Conservation (phyloP, 1,140 invertebrate genomes). For the Octopus bimaculoides region DNA sequence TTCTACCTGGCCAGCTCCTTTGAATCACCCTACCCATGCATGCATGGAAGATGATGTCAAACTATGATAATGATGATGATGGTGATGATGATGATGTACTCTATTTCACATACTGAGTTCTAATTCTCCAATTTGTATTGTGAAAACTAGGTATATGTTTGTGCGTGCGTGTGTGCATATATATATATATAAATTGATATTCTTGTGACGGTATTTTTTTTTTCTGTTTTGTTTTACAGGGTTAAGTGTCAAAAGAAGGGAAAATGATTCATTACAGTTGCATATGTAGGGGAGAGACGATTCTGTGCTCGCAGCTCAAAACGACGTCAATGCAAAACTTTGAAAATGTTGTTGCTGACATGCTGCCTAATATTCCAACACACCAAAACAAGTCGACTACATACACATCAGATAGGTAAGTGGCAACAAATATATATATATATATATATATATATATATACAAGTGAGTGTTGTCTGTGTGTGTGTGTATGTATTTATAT, state of each 20-base stretch:
- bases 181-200: not conserved
- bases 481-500: too few species aligned
- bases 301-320: constrained; percentile 46
- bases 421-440: not conserved
- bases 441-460: too few species aligned
- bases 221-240: constrained; percentile 1
- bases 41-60: too few species aligned
- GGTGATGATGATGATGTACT: too few species aligned
- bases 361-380: constrained; percentile 51
- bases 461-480: too few species aligned
- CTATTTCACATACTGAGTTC: too few species aligned
- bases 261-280: constrained; percentile 50
- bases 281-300: constrained; percentile 42
- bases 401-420: constrained; percentile 44
- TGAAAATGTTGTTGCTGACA: constrained; percentile 39
- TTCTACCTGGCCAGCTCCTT: too few species aligned
- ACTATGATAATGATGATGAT: too few species aligned
- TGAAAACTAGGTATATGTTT: not conserved
- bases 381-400: constrained; percentile 45
- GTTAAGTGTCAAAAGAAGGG: not conserved
- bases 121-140: too few species aligned
- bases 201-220: not conserved
- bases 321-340: constrained; percentile 36
- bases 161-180: not conserved
- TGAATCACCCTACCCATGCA: too few species aligned